Percentiles rank a stretch among this genome's conserved stretches.
phyloP scores from a whole-genome alignment of 2,797 vertebrate species.

The Tenualosa ilisha region DNA sequence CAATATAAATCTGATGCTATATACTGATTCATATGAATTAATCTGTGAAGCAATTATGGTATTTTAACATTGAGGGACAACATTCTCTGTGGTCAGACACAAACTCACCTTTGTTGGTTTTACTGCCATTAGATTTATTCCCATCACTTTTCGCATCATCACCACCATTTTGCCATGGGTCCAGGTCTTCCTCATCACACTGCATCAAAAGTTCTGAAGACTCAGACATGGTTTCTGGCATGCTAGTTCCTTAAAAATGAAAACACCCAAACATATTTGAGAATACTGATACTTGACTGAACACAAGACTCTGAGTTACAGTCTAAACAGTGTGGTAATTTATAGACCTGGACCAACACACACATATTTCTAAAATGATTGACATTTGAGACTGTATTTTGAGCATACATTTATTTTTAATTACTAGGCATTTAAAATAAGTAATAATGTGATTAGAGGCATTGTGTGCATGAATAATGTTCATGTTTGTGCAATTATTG shows the following conservation, averaged over 20 bases:
- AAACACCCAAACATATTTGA: not conserved
- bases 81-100: not conserved
- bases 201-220: conserved; percentile 83
- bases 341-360: not conserved
- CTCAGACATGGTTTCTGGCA: conserved; percentile 76
- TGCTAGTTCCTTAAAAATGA: conserved; percentile 13
- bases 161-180: conserved; percentile 80
- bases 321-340: too few relatives aligned
- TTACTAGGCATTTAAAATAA: too few relatives aligned
- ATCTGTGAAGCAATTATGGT: not conserved
- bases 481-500: too few relatives aligned
- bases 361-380: too few relatives aligned
- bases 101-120: not conserved
- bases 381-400: too few relatives aligned
- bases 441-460: too few relatives aligned
- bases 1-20: not conserved
- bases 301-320: not conserved
- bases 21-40: not conserved
- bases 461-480: too few relatives aligned
- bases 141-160: not conserved
- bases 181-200: conserved; percentile 86
- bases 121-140: not conserved
- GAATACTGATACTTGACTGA: not conserved
- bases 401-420: too few relatives aligned
- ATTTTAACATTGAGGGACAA: not conserved